Evolutionary conservation across 1,140 invertebrate genomes (phyloP).

Genomic region (Drosophila jambulina): DNA sequence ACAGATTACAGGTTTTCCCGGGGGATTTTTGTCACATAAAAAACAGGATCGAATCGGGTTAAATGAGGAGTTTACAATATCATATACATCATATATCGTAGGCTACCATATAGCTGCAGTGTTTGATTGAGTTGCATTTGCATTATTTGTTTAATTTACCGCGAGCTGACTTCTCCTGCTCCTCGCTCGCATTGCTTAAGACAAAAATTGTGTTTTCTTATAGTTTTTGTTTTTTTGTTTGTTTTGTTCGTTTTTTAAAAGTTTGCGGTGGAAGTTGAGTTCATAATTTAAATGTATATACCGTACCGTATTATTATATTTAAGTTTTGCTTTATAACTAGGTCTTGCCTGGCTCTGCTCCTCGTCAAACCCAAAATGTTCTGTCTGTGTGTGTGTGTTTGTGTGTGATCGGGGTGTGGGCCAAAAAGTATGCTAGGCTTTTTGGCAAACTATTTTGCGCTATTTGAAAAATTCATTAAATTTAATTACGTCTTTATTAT

Average conservation of each 20-base stretch:
- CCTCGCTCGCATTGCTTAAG: conserved; percentile 63
- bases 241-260: conserved; percentile 61
- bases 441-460: conserved; percentile 56
- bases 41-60: conserved; percentile 8
- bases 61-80: conserved; percentile 44
- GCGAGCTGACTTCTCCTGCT: conserved; percentile 41
- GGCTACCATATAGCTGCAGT: conserved; percentile 62
- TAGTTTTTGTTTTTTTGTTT: conserved; percentile 45
- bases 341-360: conserved; percentile 50
- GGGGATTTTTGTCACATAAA: conserved; percentile 26
- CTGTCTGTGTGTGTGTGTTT: conserved; percentile 28
- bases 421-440: conserved; percentile 62
- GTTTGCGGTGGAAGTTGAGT: conserved; percentile 81
- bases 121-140: conserved; percentile 80
- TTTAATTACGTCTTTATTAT: conserved; percentile 81
- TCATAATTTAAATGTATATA: conserved; percentile 78
- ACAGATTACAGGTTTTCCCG: conserved; percentile 48
- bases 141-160: conserved; percentile 69
- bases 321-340: conserved; percentile 72
- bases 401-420: conserved; percentile 38
- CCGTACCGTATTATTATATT: conserved; percentile 69
- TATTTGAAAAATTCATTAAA: conserved; percentile 62
- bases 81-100: conserved; percentile 62
- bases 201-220: conserved; percentile 76
- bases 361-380: conserved; percentile 69